phyloP scores from a whole-genome alignment of 1,140 invertebrate species.

The Hylyphantes graminicola region DNA sequence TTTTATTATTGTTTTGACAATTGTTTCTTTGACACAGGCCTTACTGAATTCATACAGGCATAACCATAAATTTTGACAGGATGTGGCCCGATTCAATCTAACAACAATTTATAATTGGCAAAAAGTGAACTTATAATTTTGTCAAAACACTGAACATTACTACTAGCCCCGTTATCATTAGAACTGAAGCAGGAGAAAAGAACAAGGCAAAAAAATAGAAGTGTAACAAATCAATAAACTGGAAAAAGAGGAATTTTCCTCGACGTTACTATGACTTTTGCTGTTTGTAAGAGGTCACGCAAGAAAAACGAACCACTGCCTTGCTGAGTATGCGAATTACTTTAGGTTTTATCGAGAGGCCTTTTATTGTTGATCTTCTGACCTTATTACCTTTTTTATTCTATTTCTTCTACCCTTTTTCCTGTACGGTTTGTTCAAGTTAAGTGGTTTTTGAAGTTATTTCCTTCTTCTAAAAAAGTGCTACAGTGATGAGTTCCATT shows the following conservation, averaged over 20 bases:
- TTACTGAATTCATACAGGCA: too few species aligned
- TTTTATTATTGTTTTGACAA: too few species aligned
- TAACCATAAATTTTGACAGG: too few species aligned
- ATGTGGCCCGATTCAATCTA: too few species aligned
- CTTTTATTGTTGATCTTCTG: conserved; percentile 57
- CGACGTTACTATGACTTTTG: conserved; percentile 46
- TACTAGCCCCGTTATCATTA: conserved; percentile 53
- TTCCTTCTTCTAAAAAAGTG: conserved; percentile 40
- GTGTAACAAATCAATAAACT: conserved; percentile 56
- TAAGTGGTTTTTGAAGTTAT: conserved; percentile 60
- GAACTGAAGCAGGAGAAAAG: conserved; percentile 14
- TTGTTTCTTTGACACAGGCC: too few species aligned
- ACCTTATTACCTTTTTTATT: conserved; percentile 53
- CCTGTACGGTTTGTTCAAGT: conserved; percentile 53
- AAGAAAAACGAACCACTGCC: conserved; percentile 51
- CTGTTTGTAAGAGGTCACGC: conserved; percentile 49
- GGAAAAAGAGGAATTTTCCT: conserved; percentile 49
- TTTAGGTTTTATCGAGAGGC: conserved; percentile 54
- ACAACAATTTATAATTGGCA: not conserved
- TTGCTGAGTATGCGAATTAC: conserved; percentile 60
- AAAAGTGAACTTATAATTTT: too few species aligned
- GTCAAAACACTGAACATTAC: too few species aligned
- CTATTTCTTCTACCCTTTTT: conserved; percentile 8
- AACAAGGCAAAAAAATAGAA: conserved; percentile 11
- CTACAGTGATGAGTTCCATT: conserved; percentile 48